These are phyloP conservation scores for Machimus rusticus DNA, from an alignment of 2,888 invertebrate genomes.

Conservation along the genomic window DNA sequence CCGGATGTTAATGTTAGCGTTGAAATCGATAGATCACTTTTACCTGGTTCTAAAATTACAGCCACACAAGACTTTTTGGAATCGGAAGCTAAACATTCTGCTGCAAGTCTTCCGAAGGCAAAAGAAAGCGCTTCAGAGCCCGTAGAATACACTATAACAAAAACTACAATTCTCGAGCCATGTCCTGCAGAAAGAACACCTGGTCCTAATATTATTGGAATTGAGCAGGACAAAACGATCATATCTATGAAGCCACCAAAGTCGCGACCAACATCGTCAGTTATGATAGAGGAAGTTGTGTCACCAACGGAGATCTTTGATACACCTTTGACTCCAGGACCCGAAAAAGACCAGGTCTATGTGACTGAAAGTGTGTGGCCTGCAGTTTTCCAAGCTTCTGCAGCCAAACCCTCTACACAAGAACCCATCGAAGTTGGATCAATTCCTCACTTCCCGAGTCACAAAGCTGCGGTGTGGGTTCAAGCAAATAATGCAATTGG, in stretches of 20 bases:
- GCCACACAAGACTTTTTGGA: slow-evolving; percentile 47
- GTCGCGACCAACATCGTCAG: slow-evolving; percentile 62
- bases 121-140: slow-evolving; percentile 48
- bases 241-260: slow-evolving; percentile 52
- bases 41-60: slow-evolving; percentile 49
- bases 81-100: slow-evolving; percentile 29
- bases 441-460: slow-evolving; percentile 28
- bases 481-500: slow-evolving; percentile 66
- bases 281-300: slow-evolving; percentile 66
- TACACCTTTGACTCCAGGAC: slow-evolving; percentile 64
- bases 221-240: slow-evolving; percentile 56
- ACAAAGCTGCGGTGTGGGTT: slow-evolving; percentile 61
- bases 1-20: slow-evolving; percentile 57
- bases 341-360: slow-evolving; percentile 55
- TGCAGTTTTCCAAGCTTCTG: slow-evolving; percentile 43
- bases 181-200: slow-evolving; percentile 45
- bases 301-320: slow-evolving; percentile 63
- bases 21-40: slow-evolving; percentile 54
- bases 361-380: slow-evolving; percentile 55
- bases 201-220: neutral
- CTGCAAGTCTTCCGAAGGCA: neutral
- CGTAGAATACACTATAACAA: slow-evolving; percentile 56
- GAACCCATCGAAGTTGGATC: slow-evolving; percentile 40
- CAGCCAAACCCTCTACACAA: slow-evolving; percentile 41
- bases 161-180: slow-evolving; percentile 56